A percentile compares a stretch with the other conserved stretches of the same genome.
Conservation (phyloP, 2,113 vertebrate genomes). For the Mugil cephalus region DNA sequence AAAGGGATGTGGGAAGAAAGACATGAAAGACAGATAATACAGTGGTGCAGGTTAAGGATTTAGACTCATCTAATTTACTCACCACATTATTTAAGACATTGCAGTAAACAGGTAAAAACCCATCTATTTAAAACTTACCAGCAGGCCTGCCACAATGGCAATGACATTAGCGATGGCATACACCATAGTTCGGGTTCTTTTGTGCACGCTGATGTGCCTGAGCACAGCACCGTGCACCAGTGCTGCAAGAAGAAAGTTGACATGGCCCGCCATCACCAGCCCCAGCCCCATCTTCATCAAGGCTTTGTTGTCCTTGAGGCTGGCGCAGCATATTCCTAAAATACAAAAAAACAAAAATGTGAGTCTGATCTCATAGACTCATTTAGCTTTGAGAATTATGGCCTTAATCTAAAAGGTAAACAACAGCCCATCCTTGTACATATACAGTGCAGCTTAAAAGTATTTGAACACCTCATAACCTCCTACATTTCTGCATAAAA, state of each 20-base stretch:
- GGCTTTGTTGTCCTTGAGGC: conserved; percentile 84
- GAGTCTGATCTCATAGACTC: background rate
- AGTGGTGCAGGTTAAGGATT: background rate
- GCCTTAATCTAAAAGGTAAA: background rate
- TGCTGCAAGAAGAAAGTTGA: conserved; percentile 88
- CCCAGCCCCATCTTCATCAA: conserved; percentile 94
- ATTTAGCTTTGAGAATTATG: background rate
- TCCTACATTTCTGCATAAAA: too few relatives aligned
- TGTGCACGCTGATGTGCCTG: conserved; percentile 82
- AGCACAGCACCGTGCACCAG: conserved; percentile 89
- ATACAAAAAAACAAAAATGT: background rate
- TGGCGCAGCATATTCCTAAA: conserved; percentile 79
- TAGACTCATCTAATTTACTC: background rate
- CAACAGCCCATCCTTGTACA: background rate
- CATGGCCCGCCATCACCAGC: conserved; percentile 90
- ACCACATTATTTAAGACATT: background rate
- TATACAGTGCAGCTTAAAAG: too few relatives aligned
- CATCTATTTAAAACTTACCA: conserved; percentile 80
- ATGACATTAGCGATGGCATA: conserved; percentile 87
- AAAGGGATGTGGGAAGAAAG: conserved; percentile 1
- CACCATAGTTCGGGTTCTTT: conserved; percentile 75
- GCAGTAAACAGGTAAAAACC: background rate
- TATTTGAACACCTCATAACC: too few relatives aligned
- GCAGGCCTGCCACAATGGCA: conserved; percentile 84
- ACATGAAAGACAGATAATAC: background rate